A percentile compares a stretch with the other conserved stretches of the same genome.
phyloP scores from a whole-genome alignment of 2,888 invertebrate genomes.

The Metellina segmentata region DNA sequence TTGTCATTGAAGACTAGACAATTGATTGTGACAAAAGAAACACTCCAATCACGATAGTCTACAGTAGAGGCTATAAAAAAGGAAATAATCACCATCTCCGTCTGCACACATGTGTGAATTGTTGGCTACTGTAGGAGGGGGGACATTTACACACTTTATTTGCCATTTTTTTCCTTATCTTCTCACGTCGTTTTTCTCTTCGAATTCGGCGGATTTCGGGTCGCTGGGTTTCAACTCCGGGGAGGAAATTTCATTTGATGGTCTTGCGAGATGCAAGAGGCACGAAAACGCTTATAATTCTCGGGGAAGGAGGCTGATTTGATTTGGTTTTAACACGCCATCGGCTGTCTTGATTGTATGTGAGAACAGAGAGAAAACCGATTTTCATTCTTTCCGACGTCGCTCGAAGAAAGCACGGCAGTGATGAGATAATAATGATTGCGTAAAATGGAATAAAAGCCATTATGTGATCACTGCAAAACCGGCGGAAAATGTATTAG shows the following conservation, averaged over 20 bases:
- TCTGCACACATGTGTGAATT: conserved; percentile 6
- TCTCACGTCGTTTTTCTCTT: conserved; percentile 14
- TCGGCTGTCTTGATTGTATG: conserved; percentile 1
- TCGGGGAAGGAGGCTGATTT: conserved; percentile 7
- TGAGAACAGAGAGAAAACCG: not conserved
- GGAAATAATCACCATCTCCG: conserved; percentile 47
- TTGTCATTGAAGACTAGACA: conserved; percentile 64
- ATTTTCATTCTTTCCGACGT: not conserved
- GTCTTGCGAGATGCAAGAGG: not conserved
- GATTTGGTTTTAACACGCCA: conserved; percentile 59
- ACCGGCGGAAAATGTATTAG: not conserved
- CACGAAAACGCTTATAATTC: conserved; percentile 28
- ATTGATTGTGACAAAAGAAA: conserved; percentile 69
- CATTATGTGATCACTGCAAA: not conserved
- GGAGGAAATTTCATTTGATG: conserved; percentile 35
- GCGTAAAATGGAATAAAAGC: conserved; percentile 7
- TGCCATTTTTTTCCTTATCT: conserved; percentile 13
- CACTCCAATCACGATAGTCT: conserved; percentile 47
- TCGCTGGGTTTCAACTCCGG: conserved; percentile 22
- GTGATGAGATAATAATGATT: conserved; percentile 32
- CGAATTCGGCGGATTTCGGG: conserved; percentile 33
- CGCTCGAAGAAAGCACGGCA: not conserved
- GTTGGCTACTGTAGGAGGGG: conserved; percentile 7
- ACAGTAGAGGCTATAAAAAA: conserved; percentile 17
- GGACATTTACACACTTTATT: not conserved